Conservation (phyloP, 2,113 vertebrate genomes). For the Notechis scutatus region DNA sequence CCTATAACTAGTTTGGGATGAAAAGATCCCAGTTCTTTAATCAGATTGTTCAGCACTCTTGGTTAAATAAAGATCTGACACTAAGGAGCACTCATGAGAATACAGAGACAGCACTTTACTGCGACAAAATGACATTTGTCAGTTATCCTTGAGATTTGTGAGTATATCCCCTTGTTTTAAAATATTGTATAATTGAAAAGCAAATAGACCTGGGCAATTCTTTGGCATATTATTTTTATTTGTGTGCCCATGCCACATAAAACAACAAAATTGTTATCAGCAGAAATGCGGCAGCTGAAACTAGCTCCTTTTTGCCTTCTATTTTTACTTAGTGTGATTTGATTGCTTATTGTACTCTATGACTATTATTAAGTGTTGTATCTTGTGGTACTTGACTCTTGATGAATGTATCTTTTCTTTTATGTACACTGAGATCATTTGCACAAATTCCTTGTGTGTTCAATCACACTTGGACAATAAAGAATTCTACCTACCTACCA, state of each 20-base stretch:
- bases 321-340: too few relatives aligned
- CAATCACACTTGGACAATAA: too few relatives aligned
- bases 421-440: too few relatives aligned
- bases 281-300: too few relatives aligned
- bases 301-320: too few relatives aligned
- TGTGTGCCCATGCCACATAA: neutral
- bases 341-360: too few relatives aligned
- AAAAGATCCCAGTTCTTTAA: neutral
- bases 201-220: neutral
- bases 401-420: too few relatives aligned
- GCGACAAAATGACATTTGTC: neutral
- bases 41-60: neutral
- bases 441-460: too few relatives aligned
- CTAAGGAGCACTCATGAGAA: neutral
- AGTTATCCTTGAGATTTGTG: neutral
- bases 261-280: neutral
- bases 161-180: neutral
- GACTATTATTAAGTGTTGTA: too few relatives aligned
- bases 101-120: neutral
- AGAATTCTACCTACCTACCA: too few relatives aligned
- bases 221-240: neutral
- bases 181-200: neutral
- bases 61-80: neutral
- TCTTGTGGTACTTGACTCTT: too few relatives aligned
- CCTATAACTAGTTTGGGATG: neutral